Evolutionary conservation across 2,797 vertebrate genomes (phyloP).

Genomic region (Anguilla marmorata): DNA sequence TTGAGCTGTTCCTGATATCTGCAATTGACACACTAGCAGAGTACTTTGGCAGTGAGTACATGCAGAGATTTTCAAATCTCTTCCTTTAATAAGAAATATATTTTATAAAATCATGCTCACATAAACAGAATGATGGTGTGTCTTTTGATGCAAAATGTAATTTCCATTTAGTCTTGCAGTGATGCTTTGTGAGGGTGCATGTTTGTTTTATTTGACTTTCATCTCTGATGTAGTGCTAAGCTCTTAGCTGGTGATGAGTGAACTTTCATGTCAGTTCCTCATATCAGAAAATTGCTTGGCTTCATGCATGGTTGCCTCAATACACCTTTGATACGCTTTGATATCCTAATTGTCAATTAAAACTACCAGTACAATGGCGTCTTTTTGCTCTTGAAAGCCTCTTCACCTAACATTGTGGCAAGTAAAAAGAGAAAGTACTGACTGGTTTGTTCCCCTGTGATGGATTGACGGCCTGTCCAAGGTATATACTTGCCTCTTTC

Average conservation of each 20-base stretch:
- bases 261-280: neutral
- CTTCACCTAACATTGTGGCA: neutral
- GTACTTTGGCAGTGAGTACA: neutral
- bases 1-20: neutral
- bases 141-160: neutral
- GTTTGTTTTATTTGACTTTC: neutral
- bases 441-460: neutral
- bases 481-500: too few relatives aligned
- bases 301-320: neutral
- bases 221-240: neutral
- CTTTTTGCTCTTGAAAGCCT: neutral
- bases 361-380: neutral
- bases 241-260: neutral
- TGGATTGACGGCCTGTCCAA: too few relatives aligned
- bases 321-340: neutral
- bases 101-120: neutral
- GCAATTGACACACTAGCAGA: neutral
- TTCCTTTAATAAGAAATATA: neutral
- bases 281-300: neutral
- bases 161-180: neutral
- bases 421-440: neutral
- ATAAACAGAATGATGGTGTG: neutral
- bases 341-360: neutral
- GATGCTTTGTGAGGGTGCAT: neutral
- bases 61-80: neutral